Percentiles rank a stretch among this genome's conserved stretches.
Conservation (phyloP, 2,888 invertebrate genomes). For the Limnephilus auricula region DNA sequence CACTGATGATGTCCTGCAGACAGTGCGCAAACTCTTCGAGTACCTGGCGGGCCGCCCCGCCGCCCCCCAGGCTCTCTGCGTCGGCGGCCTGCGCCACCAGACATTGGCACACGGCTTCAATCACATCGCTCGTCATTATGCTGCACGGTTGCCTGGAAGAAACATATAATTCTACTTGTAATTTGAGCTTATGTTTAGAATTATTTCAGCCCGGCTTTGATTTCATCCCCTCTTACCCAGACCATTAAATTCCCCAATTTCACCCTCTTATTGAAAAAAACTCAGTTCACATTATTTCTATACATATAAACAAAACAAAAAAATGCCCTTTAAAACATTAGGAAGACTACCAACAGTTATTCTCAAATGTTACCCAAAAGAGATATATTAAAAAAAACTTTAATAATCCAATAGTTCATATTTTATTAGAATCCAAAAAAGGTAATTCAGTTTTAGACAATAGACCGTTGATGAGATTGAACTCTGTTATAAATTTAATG, state of each 20-base stretch:
- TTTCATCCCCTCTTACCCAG: background rate
- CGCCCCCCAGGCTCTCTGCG: conserved; percentile 76
- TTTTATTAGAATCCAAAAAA: background rate
- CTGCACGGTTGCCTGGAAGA: conserved; percentile 86
- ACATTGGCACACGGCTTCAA: conserved; percentile 97
- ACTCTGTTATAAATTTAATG: background rate
- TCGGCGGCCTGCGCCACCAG: conserved; percentile 95
- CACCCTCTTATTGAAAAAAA: background rate
- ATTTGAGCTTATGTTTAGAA: background rate
- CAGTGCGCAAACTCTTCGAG: conserved; percentile 97
- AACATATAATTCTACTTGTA: conserved; percentile 9
- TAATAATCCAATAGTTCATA: background rate
- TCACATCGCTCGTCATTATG: conserved; percentile 95
- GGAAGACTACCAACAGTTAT: background rate
- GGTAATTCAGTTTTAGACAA: background rate
- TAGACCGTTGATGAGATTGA: background rate
- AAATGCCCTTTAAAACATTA: background rate
- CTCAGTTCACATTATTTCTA: background rate
- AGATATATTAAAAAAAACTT: no score
- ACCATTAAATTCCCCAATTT: no score
- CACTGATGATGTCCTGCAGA: conserved; percentile 93
- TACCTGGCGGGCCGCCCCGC: conserved; percentile 82
- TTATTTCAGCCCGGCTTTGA: background rate
- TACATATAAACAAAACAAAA: background rate
- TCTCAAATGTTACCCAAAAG: background rate